Conservation (phyloP, 1,140 invertebrate genomes). For the Ruditapes philippinarum region DNA sequence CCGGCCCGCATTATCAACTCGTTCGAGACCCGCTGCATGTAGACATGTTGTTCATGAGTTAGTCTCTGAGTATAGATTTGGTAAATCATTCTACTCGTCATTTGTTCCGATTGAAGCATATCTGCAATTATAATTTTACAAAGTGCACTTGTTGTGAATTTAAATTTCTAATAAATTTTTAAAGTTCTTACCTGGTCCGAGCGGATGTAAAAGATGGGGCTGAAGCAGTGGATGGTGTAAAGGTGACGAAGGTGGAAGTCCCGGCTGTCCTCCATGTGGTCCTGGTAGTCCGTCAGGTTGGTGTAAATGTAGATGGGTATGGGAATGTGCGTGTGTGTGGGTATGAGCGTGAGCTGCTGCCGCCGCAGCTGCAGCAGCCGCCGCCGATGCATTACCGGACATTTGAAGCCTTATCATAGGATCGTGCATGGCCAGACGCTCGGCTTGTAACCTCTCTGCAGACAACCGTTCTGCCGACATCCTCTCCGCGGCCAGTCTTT, state of each 20-base stretch:
- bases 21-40: slow-evolving; percentile 84
- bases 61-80: slow-evolving; percentile 84
- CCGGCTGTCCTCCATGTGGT: slow-evolving; percentile 87
- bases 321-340: slow-evolving; percentile 91
- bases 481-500: slow-evolving; percentile 90
- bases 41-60: slow-evolving; percentile 82
- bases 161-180: slow-evolving; percentile 6
- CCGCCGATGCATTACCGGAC: slow-evolving; percentile 92
- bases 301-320: slow-evolving; percentile 96
- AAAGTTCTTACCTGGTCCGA: slow-evolving; percentile 75
- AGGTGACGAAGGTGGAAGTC: slow-evolving; percentile 88
- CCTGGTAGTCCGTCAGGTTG: slow-evolving; percentile 92
- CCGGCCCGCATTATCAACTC: slow-evolving; percentile 81
- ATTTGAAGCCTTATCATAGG: slow-evolving; percentile 94
- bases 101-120: slow-evolving; percentile 81
- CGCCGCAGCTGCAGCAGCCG: slow-evolving; percentile 84
- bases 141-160: background rate
- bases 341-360: slow-evolving; percentile 92
- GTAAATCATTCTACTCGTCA: slow-evolving; percentile 84
- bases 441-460: slow-evolving; percentile 88
- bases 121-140: slow-evolving; percentile 75
- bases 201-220: slow-evolving; percentile 85
- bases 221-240: slow-evolving; percentile 88
- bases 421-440: slow-evolving; percentile 91
- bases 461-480: slow-evolving; percentile 87